A percentile compares a stretch with the other conserved stretches of the same genome.
Conservation (phyloP, 2,113 vertebrate genomes). For the Raphicerus campestris region DNA sequence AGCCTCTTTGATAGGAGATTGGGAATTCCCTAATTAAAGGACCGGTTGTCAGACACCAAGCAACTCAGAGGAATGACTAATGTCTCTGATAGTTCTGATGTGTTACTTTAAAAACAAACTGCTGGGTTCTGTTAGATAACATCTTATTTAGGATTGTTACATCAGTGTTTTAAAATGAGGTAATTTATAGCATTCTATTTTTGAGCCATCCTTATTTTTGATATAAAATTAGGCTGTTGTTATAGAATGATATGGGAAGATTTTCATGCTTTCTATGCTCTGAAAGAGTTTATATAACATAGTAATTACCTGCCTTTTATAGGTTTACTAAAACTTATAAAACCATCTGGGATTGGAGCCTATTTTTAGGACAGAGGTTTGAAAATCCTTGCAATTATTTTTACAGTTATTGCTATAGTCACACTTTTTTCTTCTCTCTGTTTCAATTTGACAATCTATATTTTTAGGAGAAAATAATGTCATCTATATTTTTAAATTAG, state of each 20-base stretch:
- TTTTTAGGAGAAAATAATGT: neutral
- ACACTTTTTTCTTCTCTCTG: neutral
- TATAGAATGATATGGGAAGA: neutral
- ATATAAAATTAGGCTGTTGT: neutral
- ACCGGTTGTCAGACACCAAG: neutral
- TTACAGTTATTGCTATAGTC: neutral
- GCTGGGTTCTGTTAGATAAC: neutral
- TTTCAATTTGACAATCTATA: neutral
- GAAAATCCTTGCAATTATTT: neutral
- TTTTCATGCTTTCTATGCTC: neutral
- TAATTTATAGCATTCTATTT: neutral
- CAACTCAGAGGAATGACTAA: neutral
- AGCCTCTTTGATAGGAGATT: neutral
- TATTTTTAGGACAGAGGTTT: neutral
- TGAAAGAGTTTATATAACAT: neutral
- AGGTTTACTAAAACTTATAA: neutral
- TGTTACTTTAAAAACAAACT: neutral
- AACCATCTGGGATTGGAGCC: neutral
- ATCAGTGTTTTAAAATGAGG: neutral
- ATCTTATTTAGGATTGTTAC: neutral
- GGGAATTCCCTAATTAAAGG: neutral
- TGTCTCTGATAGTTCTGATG: neutral
- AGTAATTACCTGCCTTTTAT: neutral
- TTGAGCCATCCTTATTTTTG: neutral
- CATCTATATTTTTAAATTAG: neutral